Evolutionary conservation across 2,113 vertebrate genomes (phyloP), one percentile per base, ranked within the genome.

Genomic region (Mormoops blainvillei): DNA sequence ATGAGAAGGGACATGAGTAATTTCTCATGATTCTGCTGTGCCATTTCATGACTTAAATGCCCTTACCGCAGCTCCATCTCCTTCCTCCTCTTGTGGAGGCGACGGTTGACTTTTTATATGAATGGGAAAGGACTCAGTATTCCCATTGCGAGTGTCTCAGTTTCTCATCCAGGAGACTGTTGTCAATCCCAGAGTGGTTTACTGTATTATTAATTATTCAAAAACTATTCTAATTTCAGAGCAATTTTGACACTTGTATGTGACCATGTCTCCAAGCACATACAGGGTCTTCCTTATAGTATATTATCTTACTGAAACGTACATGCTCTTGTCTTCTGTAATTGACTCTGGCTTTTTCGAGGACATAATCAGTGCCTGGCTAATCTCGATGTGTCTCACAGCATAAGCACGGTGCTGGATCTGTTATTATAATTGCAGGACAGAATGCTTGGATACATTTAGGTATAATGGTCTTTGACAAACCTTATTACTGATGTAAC

Each of bases 401-500:
- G 80, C 19, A n/a, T 13, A 22, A 78, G n/a, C 61, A 65, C 14
- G 56, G 31, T 43, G 81, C 80, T 71, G 67, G 70, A 48, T 76
- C 52, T 68, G 24, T 54, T 89, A 94, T 61, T 71, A n/a, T 94
- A 94, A 94, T 92, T 82, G 58, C 33, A 94, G 76, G 65, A 92
- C 36, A 80, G 76, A 89, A 82, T 77, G 26, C 61, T 6, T 92
- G 24, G 56, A 85, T 54, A 58, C 41, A 61, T 87, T 81, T 81
- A 96, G n/a, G 7, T 90, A 81, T 74, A 89, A 76, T 85, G 76
- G 90, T 89, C 74, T 94, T 80, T 80, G 92, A 83, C 16, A 96
- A 89, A 89, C 15, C 48, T 93, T 76, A 86, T 81, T 80, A 56
- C 68, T 68, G 45, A 45, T 61, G 3, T 89, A 88, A 70, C 16